Evolutionary conservation across 37 sponge, comb jelly and placozoan species (phyloP).

Genomic region (Beroe forskalii): DNA sequence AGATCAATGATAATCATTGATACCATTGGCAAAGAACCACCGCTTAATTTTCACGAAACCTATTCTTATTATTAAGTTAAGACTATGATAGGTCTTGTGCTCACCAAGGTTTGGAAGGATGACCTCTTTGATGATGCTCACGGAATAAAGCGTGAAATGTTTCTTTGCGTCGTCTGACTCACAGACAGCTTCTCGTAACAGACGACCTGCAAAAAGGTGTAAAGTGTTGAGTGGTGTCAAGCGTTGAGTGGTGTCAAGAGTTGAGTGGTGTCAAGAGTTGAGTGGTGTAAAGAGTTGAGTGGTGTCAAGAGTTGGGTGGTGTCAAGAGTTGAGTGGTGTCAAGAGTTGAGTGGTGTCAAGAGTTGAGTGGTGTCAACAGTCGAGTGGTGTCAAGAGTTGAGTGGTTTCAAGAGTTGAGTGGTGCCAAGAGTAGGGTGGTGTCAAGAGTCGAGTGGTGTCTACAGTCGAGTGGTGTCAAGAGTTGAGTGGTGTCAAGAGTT

Average conservation of each 20-base stretch:
- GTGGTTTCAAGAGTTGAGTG: neutral
- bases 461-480: neutral
- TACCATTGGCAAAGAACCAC: no score
- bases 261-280: neutral
- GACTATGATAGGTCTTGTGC: no score
- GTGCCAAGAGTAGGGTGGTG: neutral
- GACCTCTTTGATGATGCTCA: slow-evolving; percentile 31
- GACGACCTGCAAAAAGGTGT: slow-evolving; percentile 7
- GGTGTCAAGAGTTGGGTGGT: neutral
- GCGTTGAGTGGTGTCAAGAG: neutral
- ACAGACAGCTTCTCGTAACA: neutral
- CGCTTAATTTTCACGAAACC: no score
- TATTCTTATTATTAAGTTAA: no score
- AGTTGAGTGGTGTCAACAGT: neutral
- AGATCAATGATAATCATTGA: no score
- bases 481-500: neutral
- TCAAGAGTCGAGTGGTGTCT: neutral
- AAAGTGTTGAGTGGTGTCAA: neutral
- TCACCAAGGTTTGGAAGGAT: slow-evolving; percentile 27
- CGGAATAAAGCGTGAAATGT: slow-evolving; percentile 5
- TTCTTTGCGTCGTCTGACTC: neutral
- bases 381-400: neutral
- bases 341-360: neutral
- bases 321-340: neutral
- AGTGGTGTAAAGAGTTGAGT: neutral